These are phyloP conservation scores for Erebia palarica DNA, from an alignment of 2,888 invertebrate species.

Conservation along the genomic window DNA sequence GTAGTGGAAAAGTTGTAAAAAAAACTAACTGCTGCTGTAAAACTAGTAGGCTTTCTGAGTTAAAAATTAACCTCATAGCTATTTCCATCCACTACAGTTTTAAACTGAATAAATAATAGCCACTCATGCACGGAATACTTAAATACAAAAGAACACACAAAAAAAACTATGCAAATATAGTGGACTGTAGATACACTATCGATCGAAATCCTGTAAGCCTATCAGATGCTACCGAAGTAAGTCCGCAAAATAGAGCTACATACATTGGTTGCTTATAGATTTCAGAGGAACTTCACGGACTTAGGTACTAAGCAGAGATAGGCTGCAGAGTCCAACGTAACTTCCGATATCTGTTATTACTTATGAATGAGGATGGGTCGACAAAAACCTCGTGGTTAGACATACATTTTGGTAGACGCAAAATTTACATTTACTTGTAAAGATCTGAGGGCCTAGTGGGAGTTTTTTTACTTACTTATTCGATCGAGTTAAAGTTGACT, in stretches of 20 bases:
- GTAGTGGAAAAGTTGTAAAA: no score
- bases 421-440: no score
- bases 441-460: no score
- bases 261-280: background rate
- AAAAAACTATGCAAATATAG: constrained; percentile 10
- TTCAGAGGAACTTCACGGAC: background rate
- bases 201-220: constrained; percentile 10
- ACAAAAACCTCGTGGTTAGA: no score
- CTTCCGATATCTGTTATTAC: no score
- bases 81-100: background rate
- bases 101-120: background rate
- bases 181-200: constrained; percentile 1
- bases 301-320: background rate
- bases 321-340: no score
- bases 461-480: no score
- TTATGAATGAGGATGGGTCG: no score
- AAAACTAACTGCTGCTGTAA: no score
- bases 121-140: background rate
- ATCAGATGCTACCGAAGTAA: background rate
- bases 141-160: background rate
- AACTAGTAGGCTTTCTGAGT: background rate
- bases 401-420: no score
- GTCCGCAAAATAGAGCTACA: background rate
- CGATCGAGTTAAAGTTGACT: no score
- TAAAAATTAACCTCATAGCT: background rate